Evolutionary conservation across 2,797 vertebrate species (phyloP), one percentile per base, ranked within the genome.

Genomic region (Sphenodon punctatus): DNA sequence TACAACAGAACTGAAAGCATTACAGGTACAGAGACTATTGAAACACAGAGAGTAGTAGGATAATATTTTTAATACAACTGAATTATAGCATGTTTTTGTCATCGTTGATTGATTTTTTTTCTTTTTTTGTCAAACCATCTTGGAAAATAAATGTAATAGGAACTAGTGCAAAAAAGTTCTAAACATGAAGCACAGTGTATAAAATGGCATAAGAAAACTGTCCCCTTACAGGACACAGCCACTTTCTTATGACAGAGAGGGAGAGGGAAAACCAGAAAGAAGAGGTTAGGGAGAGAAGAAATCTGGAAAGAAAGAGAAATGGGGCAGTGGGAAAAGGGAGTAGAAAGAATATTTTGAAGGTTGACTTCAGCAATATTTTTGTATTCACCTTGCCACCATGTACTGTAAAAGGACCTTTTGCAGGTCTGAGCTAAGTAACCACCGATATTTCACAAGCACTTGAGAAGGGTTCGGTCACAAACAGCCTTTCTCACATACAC

Each of bases 121-220:
- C 84, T 64, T 93, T 93, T 93, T 91, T 69, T 90, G 90, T 93
- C 94, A 95, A 96, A 96, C 95, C 93, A 91, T 94, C 92, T 93
- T 95, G 94, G 95, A 96, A 96, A 96, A 96, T 95, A 95, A 96
- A 96, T 92, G 91, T 96, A 92, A 95, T 93, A 96, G 95, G 95
- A 95, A 96, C 95, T 97, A 97, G 96, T 97, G 96, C 96, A 97
- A 97, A 96, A 96, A 96, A 96, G 95, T 96, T 90, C 96, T 96
- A 96, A 96, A 96, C 92, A 95, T 96, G 96, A 97, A 97, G 95
- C 96, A 97, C 96, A 97, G 97, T 97, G 96, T 97, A 97, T 96
- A 96, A 97, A 97, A 96, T 95, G 96, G 93, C 92, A 84, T 96
- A 96, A 97, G 96, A 96, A 96, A 95, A 95, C 94, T 84, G 92